phyloP scores from a whole-genome alignment of 2,888 invertebrate genomes.

The Sarcophaga subvicina region DNA sequence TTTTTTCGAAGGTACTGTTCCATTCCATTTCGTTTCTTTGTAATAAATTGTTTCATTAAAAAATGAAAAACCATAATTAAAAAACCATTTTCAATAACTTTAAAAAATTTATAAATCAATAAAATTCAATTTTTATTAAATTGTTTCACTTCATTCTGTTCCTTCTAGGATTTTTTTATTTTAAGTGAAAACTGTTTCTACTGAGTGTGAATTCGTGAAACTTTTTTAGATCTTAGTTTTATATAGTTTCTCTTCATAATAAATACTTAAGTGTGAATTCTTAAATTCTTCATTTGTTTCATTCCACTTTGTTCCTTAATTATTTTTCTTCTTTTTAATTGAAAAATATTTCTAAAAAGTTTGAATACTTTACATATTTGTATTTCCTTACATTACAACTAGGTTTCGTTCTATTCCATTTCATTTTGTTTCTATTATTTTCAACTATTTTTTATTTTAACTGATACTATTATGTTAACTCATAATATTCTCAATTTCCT shows the following conservation, averaged over 20 bases:
- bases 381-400: too few species aligned
- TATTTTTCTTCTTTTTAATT: not conserved
- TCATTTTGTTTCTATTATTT: too few species aligned
- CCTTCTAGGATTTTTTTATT: not conserved
- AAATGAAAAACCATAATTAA: too few species aligned
- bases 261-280: not conserved
- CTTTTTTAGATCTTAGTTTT: not conserved
- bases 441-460: too few species aligned
- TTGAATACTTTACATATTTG: too few species aligned
- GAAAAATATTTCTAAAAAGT: too few species aligned
- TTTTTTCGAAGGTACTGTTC: not conserved
- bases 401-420: too few species aligned
- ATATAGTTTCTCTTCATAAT: not conserved
- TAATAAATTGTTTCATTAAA: not conserved
- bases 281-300: not conserved
- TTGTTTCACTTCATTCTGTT: not conserved
- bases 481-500: too few species aligned
- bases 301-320: not conserved
- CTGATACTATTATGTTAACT: too few species aligned
- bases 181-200: too few species aligned
- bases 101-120: not conserved
- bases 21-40: conserved; percentile 14
- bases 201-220: too few species aligned
- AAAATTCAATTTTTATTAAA: not conserved
- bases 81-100: too few species aligned